Conservation (phyloP, 2,888 invertebrate species). For the Papilio protenor region DNA sequence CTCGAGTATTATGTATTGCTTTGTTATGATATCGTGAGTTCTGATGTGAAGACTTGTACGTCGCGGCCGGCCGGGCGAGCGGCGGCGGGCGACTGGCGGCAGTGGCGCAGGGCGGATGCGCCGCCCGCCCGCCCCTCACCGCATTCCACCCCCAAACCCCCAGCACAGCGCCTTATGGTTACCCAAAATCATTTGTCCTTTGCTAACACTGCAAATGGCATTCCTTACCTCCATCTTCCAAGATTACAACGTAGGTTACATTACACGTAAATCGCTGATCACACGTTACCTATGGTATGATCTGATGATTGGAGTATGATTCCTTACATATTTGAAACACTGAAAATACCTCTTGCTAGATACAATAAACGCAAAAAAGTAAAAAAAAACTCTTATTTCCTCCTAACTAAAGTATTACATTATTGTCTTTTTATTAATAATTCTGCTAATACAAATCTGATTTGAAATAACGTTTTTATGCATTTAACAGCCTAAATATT, state of each 20-base stretch:
- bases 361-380: no score
- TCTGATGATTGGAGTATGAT: neutral
- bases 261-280: neutral
- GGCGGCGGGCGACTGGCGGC: conserved; percentile 78
- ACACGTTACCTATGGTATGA: neutral
- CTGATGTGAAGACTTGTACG: conserved; percentile 32
- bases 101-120: conserved; percentile 82
- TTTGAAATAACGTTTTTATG: neutral
- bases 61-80: conserved; percentile 76
- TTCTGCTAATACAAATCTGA: neutral
- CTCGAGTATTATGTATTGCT: conserved; percentile 29
- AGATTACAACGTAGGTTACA: conserved; percentile 26
- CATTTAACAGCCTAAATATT: neutral
- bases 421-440: no score
- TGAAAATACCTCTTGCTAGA: no score
- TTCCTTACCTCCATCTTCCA: neutral
- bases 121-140: conserved; percentile 75
- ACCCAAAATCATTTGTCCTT: conserved; percentile 45
- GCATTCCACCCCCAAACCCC: conserved; percentile 71
- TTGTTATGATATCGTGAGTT: conserved; percentile 17
- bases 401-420: no score
- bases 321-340: no score
- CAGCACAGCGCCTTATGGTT: conserved; percentile 54
- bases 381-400: no score
- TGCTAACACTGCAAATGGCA: conserved; percentile 24